Conservation (phyloP, 1,140 invertebrate species). For the Mycetomoellerius zeteki region DNA sequence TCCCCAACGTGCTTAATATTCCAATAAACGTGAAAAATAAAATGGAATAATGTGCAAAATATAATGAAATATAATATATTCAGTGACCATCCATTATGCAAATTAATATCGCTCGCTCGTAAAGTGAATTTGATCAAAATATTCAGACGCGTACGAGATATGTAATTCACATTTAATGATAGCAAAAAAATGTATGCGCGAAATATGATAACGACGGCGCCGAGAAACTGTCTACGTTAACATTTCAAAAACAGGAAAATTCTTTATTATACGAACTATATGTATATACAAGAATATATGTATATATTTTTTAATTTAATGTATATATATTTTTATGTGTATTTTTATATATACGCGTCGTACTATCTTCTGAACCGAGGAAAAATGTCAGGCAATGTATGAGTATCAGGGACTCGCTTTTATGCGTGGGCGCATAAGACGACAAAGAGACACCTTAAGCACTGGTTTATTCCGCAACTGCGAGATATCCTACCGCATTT, state of each 20-base stretch:
- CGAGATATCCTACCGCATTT: conserved; percentile 52
- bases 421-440: conserved; percentile 57
- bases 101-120: conserved; percentile 47
- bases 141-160: conserved; percentile 23
- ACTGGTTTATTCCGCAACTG: conserved; percentile 61
- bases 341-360: not conserved
- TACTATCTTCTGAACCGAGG: not conserved
- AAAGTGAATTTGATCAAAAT: conserved; percentile 54
- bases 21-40: conserved; percentile 49
- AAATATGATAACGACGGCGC: conserved; percentile 23
- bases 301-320: no score
- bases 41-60: conserved; percentile 36
- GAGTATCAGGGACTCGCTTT: conserved; percentile 64
- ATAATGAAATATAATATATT: conserved; percentile 50
- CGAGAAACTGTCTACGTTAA: conserved; percentile 13
- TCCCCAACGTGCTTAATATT: conserved; percentile 22
- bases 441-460: conserved; percentile 71
- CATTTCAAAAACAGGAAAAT: conserved; percentile 8
- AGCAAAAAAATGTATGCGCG: conserved; percentile 1
- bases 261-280: conserved; percentile 11
- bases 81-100: conserved; percentile 38
- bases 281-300: no score
- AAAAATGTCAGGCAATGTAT: conserved; percentile 27
- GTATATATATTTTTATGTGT: no score
- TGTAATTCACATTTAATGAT: conserved; percentile 17